Conservation (phyloP, 2,888 invertebrate genomes). For the Cabera pusaria region DNA sequence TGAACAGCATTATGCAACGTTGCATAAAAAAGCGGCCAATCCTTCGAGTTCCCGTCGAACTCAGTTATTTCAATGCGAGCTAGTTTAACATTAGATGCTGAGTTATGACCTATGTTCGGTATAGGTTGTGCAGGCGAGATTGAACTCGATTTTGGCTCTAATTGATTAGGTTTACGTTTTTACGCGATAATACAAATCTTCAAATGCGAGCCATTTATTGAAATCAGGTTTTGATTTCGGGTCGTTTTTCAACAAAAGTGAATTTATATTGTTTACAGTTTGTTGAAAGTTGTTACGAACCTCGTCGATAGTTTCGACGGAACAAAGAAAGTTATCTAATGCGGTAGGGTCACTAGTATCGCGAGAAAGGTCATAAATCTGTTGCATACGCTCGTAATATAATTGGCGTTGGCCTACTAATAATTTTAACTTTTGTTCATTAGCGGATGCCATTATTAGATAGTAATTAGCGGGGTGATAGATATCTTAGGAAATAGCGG, state of each 20-base stretch:
- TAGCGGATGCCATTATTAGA: not conserved
- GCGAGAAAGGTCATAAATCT: constrained; percentile 1
- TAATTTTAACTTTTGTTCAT: constrained; percentile 2
- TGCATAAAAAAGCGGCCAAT: constrained; percentile 2
- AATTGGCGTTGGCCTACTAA: not conserved
- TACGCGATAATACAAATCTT: constrained; percentile 2
- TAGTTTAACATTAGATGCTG: not conserved
- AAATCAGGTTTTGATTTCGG: constrained; percentile 1
- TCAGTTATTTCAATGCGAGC: not conserved
- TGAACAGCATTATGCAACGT: constrained; percentile 2
- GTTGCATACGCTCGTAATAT: constrained; percentile 1
- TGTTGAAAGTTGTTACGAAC: not conserved
- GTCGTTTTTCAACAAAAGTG: not conserved
- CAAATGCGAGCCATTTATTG: constrained; percentile 1
- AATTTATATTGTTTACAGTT: constrained; percentile 1
- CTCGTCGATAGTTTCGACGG: constrained; percentile 1
- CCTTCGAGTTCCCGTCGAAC: not conserved
- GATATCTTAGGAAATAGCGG: no score
- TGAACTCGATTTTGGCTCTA: not conserved
- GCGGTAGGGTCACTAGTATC: not conserved
- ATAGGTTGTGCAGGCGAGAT: not conserved
- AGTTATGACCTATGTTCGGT: not conserved
- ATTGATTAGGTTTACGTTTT: constrained; percentile 1
- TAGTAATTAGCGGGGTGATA: no score
- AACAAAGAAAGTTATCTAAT: constrained; percentile 1